These are phyloP conservation scores for Portevinia maculata DNA, from an alignment of 2,888 invertebrate genomes.

Conservation along the genomic window DNA sequence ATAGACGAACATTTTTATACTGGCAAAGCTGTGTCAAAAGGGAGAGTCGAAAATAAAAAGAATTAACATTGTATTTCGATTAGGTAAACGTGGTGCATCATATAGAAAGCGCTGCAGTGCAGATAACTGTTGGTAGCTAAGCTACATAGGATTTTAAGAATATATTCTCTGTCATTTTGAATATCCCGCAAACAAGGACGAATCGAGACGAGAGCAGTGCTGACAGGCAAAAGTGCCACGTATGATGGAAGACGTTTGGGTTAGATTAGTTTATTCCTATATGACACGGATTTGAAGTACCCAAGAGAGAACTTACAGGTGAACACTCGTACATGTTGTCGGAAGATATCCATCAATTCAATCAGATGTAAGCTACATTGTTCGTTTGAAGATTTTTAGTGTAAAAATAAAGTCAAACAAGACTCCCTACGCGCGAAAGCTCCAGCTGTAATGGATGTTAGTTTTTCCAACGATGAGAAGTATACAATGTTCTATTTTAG, in stretches of 20 bases:
- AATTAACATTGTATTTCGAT: slow-evolving; percentile 47
- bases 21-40: too few species aligned
- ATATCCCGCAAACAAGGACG: slow-evolving; percentile 15
- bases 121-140: slow-evolving; percentile 18
- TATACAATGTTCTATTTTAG: background rate
- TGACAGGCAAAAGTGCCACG: slow-evolving; percentile 58
- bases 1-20: too few species aligned
- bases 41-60: background rate
- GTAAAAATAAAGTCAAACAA: background rate
- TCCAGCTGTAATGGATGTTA: background rate
- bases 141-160: slow-evolving; percentile 15
- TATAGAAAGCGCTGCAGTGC: slow-evolving; percentile 12
- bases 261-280: slow-evolving; percentile 62
- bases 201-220: slow-evolving; percentile 53
- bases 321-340: slow-evolving; percentile 25
- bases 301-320: slow-evolving; percentile 37
- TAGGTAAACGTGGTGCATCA: slow-evolving; percentile 40
- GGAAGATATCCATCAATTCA: slow-evolving; percentile 52
- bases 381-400: slow-evolving; percentile 18
- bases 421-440: too few species aligned
- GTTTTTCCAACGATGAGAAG: background rate
- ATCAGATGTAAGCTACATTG: slow-evolving; percentile 14
- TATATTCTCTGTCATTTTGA: slow-evolving; percentile 43
- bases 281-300: slow-evolving; percentile 37
- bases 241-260: slow-evolving; percentile 63